These are phyloP conservation scores for Drosophila atripex DNA, from an alignment of 2,888 invertebrate genomes.

Conservation along the genomic window DNA sequence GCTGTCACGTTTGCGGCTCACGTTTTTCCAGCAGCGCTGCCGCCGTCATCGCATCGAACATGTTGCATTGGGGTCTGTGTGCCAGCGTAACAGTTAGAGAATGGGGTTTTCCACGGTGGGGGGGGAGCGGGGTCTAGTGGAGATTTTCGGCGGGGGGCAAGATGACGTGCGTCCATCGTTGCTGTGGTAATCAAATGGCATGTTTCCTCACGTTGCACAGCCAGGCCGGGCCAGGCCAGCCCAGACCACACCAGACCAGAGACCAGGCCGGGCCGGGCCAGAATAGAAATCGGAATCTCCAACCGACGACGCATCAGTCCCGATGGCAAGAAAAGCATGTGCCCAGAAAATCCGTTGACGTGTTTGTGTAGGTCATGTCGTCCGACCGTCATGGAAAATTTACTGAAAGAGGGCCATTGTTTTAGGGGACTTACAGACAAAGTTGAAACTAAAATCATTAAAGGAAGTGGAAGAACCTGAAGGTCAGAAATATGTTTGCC, in stretches of 20 bases:
- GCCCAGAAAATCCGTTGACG: slow-evolving; percentile 15
- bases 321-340: slow-evolving; percentile 18
- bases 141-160: slow-evolving; percentile 1
- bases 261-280: slow-evolving; percentile 19
- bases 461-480: background rate
- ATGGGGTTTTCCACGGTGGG: background rate
- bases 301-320: background rate
- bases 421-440: background rate
- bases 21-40: slow-evolving; percentile 64
- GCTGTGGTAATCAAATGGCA: slow-evolving; percentile 52
- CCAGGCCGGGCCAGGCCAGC: slow-evolving; percentile 9
- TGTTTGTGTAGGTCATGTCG: background rate
- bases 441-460: background rate
- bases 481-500: background rate
- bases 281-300: slow-evolving; percentile 8
- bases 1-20: slow-evolving; percentile 71
- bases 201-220: slow-evolving; percentile 67
- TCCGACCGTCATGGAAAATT: slow-evolving; percentile 1
- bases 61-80: slow-evolving; percentile 52
- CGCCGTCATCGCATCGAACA: slow-evolving; percentile 57
- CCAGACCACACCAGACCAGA: slow-evolving; percentile 3
- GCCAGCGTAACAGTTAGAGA: slow-evolving; percentile 35
- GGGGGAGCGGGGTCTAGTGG: background rate
- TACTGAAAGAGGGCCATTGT: background rate
- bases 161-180: slow-evolving; percentile 38